Base-by-base conservation (phyloP, 1,140 invertebrate genomes). In the Oreohelix idahoensis region DNA sequence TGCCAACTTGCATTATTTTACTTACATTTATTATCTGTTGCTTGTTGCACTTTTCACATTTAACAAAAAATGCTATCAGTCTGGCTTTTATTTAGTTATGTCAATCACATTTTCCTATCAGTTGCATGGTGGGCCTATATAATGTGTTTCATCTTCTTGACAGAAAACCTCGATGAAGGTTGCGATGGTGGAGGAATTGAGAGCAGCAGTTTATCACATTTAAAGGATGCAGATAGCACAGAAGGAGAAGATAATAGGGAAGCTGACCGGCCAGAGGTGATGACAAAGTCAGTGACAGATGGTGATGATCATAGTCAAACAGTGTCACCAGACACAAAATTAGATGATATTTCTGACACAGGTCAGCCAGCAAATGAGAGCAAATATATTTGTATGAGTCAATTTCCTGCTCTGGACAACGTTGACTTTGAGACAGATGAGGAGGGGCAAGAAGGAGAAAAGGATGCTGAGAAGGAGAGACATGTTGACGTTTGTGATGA, bases 361-460 rank as follows among this genome's bases (percentile, higher is more conserved):
- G 35, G 29, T 10, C 39, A 29, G 29, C 13, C n/a, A 20, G 36
- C 2, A 79, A 26, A 15, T 39, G 35, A 38, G 8, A 17, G 58
- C 1, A 32, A 77, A 51, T 11, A 35, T 51, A 10, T 36, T 2
- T 20, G 10, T 58, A 2, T 58, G 4, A 26, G 51, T 32, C 36
- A 79, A 1, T 79, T 79, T n/a, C 77, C 77, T 29, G 77, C 77
- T 45, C 58, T 79, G 58, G 77, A 79, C 36, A 63, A 63, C 29
- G 77, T 79, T 20, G 77, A 79, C 36, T 39, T 79, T 17, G 77
- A 79, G 58, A 79, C 32, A 13, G 77, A 79, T 69, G 77, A 79
- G 23, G 77, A 79, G 58, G 77, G 77, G 10, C 53, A 66, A 2
- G 51, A 79, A 36, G 58, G 17, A 17, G 29, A 77, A 0, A 77